Evolutionary conservation across 2,113 vertebrate genomes (phyloP), one percentile per base, ranked within the genome.

Genomic region (Ahaetulla prasina): DNA sequence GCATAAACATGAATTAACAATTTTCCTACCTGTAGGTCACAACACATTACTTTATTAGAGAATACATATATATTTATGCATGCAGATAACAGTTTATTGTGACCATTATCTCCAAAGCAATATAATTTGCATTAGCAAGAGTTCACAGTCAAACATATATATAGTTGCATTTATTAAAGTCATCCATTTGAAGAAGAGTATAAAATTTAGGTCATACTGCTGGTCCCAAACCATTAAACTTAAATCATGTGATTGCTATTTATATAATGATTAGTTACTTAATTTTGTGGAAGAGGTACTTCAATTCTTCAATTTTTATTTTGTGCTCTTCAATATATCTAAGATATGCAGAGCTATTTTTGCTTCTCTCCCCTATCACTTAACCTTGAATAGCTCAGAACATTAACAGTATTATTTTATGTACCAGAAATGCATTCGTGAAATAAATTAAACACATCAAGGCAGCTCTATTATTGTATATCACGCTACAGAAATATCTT

Each of bases 191-290:
- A 45, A 57, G 39, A 30, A 50, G 11, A 53, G 27, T 84, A 85
- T 89, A 85, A 92, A 89, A 35, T 53, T 85, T 55, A 43, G 20
- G 52, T 47, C 87, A 92, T n/a, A 27, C 9, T 60, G 27, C 39
- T 89, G 85, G 87, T 49, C 84, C 30, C 43, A 35, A 25, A 85
- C 43, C 55, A 89, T 88, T 87, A 43, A 87, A 30, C 27, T 55
- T 74, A 85, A 92, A 45, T 50, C 43, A 89, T 39, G n/a, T 14
- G 43, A 89, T 85, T 88, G 35, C 49, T 88, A 89, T 88, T 88
- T 92, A 63, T 91, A 74, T 91, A 53, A 92, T 55, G 39, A 89
- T 92, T 89, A 47, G 43, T 74, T 89, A 85, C 50, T 25, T 91
- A 63, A 49, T 49, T 50, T 87, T 60, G 53, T n/a, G 54, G 47